Conservation (phyloP, 2,797 vertebrate genomes). For the Bradypus variegatus region DNA sequence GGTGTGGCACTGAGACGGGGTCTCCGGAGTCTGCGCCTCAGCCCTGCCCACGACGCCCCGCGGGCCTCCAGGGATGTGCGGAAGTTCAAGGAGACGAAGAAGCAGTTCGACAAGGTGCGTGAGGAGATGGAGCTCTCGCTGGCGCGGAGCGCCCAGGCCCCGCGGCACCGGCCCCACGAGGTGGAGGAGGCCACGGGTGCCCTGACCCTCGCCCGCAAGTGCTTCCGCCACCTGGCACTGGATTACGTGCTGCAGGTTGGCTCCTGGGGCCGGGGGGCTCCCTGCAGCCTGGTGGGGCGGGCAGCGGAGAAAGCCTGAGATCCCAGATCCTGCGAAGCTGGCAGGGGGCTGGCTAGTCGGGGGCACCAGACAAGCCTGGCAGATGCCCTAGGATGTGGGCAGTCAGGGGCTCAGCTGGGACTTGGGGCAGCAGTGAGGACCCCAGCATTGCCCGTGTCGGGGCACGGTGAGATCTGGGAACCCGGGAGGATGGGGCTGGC, state of each 20-base stretch:
- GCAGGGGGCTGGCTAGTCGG: background rate
- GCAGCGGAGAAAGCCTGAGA: background rate
- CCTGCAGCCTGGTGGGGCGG: background rate
- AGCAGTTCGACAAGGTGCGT: constrained; percentile 91
- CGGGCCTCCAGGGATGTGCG: constrained; percentile 84
- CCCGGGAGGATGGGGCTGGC: background rate
- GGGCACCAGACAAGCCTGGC: background rate
- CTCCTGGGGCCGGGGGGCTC: background rate
- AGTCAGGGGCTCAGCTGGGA: background rate
- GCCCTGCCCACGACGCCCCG: background rate
- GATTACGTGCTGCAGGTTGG: constrained; percentile 94
- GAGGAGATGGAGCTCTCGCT: constrained; percentile 95
- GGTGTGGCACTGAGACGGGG: background rate
- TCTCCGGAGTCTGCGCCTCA: background rate
- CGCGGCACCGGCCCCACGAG: constrained; percentile 92
- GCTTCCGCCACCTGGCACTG: constrained; percentile 92
- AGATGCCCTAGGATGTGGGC: background rate
- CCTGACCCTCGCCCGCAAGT: constrained; percentile 89
- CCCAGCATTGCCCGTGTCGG: background rate
- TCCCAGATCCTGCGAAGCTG: background rate
- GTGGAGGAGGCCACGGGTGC: constrained; percentile 91
- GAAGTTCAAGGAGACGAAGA: constrained; percentile 98
- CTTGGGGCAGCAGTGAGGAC: background rate
- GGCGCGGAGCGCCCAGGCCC: constrained; percentile 95
- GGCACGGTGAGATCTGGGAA: background rate